Base-by-base conservation (phyloP, 2,888 invertebrate genomes). In the Macrosoma leucophasiata region DNA sequence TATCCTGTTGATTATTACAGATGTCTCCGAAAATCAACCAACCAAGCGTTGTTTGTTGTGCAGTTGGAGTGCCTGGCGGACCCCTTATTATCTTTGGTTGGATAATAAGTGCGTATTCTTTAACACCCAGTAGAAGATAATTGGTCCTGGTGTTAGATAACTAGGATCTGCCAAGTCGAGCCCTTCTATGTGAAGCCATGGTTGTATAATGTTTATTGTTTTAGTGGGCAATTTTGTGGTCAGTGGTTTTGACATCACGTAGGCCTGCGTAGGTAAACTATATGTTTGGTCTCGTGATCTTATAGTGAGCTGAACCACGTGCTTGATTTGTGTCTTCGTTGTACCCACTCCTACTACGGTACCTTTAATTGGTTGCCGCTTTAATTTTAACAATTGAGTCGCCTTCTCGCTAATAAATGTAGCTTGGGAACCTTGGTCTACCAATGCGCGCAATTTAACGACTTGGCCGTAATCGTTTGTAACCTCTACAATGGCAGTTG, bases 91-190 rank as follows among this genome's bases (percentile, higher is more conserved):
- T 14, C 10, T 17, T 11, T 8, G 19, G 15, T 21, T 36, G 25
- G 13, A 36, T 4, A 7, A 36, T 41, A 26, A 32, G 22, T 38
- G 39, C 39, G 35, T 44, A 23, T 39, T 44, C 23, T 19, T 23
- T 36, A 19, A 52, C 46, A 10, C 55, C 47, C 12, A 55, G 35
- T 3, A 54, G 38, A 18, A 56, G 11, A 28, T 56, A 4, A 53
- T 39, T 4, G 39, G 10, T 5, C 54, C 53, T 38, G 47, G 37
- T 15, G 11, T 30, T 13, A 30, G 18, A 18, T 30, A 58, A 2
- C 13, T 27, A 19, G 46, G 42, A 35, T 55, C 52, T 10, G 50
- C 47, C 29, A 50, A 13, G 12, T n/a, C n/a, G n/a, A n/a, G n/a
- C n/a, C n/a, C n/a, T 15, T 30, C 11, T 15, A 30, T 15, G 9